Base-by-base conservation (phyloP, 1,140 invertebrate species). In the Drosophila lacteicornis region DNA sequence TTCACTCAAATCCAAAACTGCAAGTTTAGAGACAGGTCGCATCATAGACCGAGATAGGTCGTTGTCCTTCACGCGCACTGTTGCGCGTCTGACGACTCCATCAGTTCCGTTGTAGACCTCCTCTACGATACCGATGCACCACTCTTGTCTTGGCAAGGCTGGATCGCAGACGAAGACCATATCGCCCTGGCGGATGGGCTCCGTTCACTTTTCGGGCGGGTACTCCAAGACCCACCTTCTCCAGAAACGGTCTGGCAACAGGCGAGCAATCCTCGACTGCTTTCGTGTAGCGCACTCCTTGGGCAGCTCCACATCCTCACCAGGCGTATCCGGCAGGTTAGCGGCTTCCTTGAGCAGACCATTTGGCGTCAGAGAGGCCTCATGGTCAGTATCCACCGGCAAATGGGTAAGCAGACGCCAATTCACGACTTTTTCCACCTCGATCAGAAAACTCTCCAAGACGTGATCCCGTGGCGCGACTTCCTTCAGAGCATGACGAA, bases 171-270 rank as follows among this genome's bases (percentile, higher is more conserved):
- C 42, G 27, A 62, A 63, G 1, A 75, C 74, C 25, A 67, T 15
- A n/a, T 80, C 62, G 12, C 62, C 66, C 15, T 33, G 45, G 33
- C 67, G 12, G 0, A 79, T 56, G 1, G 65, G 70, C 17, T 50
- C 33, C 11, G 43, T 55, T 3, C 75, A 80, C 47, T 80, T 78
- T 33, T 60, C 60, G 46, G 63, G 65, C 25, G 79, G 25, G 40
- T 69, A 57, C 42, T 78, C 63, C 1, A 25, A 1, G 11, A 75
- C 50, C 69, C 65, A 66, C 17, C 56, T 22, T 22, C 43, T 70
- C 73, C 77, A 75, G 36, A 75, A 75, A 13, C 57, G 46, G 17
- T 47, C 19, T 47, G 1, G 45, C 11, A 46, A 17, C 43, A 46
- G 11, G 27, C 43, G 9, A 27, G 27, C 27, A 7, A 27, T 27